A percentile compares a stretch with the other conserved stretches of the same genome.
These are phyloP conservation scores for Orchesella cincta DNA, from an alignment of 1,140 invertebrate genomes.

Conservation along the genomic window DNA sequence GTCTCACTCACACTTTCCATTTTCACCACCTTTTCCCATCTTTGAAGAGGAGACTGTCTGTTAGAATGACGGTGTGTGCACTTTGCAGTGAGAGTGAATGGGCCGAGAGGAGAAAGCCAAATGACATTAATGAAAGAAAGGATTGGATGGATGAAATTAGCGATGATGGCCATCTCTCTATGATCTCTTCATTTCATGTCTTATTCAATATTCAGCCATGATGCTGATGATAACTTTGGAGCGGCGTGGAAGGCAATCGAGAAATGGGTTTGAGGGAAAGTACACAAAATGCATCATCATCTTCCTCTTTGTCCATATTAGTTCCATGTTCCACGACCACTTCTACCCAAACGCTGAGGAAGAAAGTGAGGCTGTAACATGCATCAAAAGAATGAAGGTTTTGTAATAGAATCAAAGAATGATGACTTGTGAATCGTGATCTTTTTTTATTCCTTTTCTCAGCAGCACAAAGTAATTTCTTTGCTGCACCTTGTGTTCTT, in stretches of 20 bases:
- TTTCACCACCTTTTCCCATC: background rate
- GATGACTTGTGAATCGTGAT: background rate
- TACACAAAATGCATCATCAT: background rate
- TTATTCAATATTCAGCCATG: too few species aligned
- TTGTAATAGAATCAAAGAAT: background rate
- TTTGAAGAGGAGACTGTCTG: background rate
- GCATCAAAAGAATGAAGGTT: background rate
- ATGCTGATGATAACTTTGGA: too few species aligned
- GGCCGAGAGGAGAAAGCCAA: background rate
- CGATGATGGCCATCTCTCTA: too few species aligned
- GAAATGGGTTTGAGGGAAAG: background rate
- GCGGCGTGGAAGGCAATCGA: too few species aligned
- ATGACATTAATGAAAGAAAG: background rate
- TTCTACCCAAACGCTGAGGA: too few species aligned
- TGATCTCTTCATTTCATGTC: too few species aligned
- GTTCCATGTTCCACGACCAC: background rate
- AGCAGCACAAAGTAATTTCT: too few species aligned
- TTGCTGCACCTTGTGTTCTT: too few species aligned
- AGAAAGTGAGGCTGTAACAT: too few species aligned
- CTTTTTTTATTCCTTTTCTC: background rate
- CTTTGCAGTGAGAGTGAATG: too few species aligned
- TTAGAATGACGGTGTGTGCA: background rate
- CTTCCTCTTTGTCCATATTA: background rate
- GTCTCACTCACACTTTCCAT: background rate
- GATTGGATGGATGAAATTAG: too few species aligned